Percentiles rank a stretch among this genome's conserved stretches.
Conservation (phyloP, 1,140 invertebrate genomes). For the Ceratina australensis region DNA sequence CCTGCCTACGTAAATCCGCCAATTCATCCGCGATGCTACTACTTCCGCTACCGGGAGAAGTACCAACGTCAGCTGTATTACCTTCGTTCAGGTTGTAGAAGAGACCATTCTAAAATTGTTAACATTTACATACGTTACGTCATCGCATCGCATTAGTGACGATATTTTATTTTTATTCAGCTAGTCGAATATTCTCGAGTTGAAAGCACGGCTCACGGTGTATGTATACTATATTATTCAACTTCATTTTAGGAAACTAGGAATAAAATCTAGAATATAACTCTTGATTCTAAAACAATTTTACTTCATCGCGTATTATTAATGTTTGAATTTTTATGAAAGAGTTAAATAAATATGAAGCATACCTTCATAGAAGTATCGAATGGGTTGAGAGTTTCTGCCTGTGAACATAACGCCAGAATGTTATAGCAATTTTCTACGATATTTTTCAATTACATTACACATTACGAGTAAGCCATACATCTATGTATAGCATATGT, state of each 20-base stretch:
- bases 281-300: neutral
- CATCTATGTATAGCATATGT: conserved; percentile 1
- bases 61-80: conserved; percentile 71
- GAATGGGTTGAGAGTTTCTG: conserved; percentile 93
- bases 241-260: too few species aligned
- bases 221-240: neutral
- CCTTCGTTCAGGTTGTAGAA: conserved; percentile 82
- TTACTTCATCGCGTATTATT: neutral
- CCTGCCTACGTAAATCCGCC: conserved; percentile 88
- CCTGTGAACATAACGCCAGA: conserved; percentile 76
- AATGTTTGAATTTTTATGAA: neutral
- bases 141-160: neutral
- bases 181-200: neutral
- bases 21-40: conserved; percentile 82
- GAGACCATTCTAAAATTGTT: conserved; percentile 85
- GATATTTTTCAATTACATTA: neutral
- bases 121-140: neutral
- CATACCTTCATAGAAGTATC: conserved; percentile 83
- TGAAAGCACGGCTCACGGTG: neutral
- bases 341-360: conserved; percentile 11
- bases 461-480: neutral
- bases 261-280: too few species aligned
- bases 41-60: conserved; percentile 75
- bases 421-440: neutral
- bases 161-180: neutral